Evolutionary conservation across 1,140 invertebrate species (phyloP).

Genomic region (Heliconius hewitsoni): DNA sequence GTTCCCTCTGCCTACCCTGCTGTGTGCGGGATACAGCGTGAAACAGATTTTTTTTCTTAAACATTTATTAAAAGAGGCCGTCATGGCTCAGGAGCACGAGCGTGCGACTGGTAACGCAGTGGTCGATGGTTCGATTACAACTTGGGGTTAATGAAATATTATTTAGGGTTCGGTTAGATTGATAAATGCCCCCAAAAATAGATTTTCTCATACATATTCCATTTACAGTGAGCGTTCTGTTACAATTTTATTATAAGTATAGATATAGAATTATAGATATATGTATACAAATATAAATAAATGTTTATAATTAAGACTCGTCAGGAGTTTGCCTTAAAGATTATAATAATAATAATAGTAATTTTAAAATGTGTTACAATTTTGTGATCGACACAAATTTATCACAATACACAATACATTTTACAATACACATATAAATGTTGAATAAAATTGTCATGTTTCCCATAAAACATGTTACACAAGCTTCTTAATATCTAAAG

Average conservation of each 20-base stretch:
- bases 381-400: not conserved
- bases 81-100: too few relatives aligned
- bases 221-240: too few relatives aligned
- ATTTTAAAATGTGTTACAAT: not conserved
- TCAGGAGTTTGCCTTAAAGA: not conserved
- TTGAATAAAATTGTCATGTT: not conserved
- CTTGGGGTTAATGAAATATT: too few relatives aligned
- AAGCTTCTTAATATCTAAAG: not conserved
- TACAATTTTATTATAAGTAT: too few relatives aligned
- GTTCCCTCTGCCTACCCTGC: too few relatives aligned
- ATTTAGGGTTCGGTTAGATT: too few relatives aligned
- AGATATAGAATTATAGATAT: not conserved
- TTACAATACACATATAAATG: not conserved
- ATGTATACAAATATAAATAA: not conserved
- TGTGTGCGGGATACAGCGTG: too few relatives aligned
- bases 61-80: not conserved
- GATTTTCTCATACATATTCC: too few relatives aligned
- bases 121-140: too few relatives aligned
- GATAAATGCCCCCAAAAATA: too few relatives aligned
- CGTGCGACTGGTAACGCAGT: too few relatives aligned
- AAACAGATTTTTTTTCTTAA: not conserved
- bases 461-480: not conserved
- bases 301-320: not conserved
- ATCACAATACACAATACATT: not conserved
- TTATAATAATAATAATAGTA: not conserved